Evolutionary conservation across 2,888 invertebrate genomes (phyloP), one percentile per base, ranked within the genome.

Genomic region (Lasius fuliginosus): DNA sequence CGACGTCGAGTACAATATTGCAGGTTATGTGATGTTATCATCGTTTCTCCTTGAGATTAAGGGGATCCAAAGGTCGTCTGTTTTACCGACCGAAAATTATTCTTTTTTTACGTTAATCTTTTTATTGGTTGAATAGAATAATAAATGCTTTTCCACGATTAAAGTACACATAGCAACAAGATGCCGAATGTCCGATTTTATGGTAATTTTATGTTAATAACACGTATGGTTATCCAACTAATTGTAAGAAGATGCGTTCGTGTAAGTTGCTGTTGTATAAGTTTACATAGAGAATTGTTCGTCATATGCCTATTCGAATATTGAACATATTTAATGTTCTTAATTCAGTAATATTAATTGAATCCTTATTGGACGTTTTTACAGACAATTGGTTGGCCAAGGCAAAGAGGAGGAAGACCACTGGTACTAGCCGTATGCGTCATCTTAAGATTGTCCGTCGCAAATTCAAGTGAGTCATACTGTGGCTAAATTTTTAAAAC

Each of bases 401-500:
- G 95, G 99, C 99, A 88, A 99, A 99, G 96, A 98, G 99, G 96
- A 98, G 99, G 98, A 99, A 99, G 98, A 99, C 99, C 94, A 99
- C 99, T 92, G 99, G 99, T 93, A 99, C 99, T 94, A 99, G 99
- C 92, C 98, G 99, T 94, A 98, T 99, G 97, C 97, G 99, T 95
- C 97, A 99, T 95, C 96, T 99, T 90, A 99, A 99, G 96, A 97
- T 98, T 92, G 99, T 99, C 84, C 97, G 98, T 94, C 97, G 99
- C 95, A 95, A 96, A 91, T 97, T 97, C 95, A 97, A 96, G 96
- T 96, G 88, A 93, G 93, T 87, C n/a, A 71, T 27, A 27, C 56
- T n/a, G n/a, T 11, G 11, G 27, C 4, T 58, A 36, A 12, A 12
- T 42, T 23, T 23, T 36, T 71, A 69, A 6, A 42, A 65, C 42